A percentile compares a stretch with the other conserved stretches of the same genome.
phyloP scores from a whole-genome alignment of 1,140 invertebrate species.

The Camponotus pennsylvanicus region DNA sequence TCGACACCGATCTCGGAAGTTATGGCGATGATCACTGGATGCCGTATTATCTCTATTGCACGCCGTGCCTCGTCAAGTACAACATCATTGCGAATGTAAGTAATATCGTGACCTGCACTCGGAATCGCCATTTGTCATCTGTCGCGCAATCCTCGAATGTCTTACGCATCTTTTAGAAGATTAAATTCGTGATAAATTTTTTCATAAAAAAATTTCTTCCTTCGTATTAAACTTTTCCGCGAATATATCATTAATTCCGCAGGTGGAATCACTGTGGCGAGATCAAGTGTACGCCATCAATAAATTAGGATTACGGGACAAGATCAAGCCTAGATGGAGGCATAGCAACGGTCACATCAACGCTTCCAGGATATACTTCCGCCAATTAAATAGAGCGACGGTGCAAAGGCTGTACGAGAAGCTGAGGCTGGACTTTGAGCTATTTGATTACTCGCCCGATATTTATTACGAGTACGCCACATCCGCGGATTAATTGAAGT shows the following conservation, averaged over 20 bases:
- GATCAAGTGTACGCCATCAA: constrained; percentile 86
- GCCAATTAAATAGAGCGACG: constrained; percentile 82
- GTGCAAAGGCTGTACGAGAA: constrained; percentile 85
- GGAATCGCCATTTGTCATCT: not conserved
- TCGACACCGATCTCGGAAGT: constrained; percentile 79
- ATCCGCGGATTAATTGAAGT: not conserved
- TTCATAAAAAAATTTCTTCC: not conserved
- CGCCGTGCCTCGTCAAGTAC: constrained; percentile 83
- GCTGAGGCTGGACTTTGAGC: constrained; percentile 87
- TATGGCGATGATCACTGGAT: constrained; percentile 86
- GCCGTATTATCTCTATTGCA: constrained; percentile 84
- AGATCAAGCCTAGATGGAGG: constrained; percentile 83
- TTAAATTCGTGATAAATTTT: not conserved
- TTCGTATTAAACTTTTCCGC: not conserved
- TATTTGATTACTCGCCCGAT: constrained; percentile 86
- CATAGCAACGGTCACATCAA: constrained; percentile 74
- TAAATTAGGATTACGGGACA: constrained; percentile 75
- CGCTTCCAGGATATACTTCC: constrained; percentile 83
- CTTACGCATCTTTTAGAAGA: not conserved
- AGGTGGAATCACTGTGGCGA: constrained; percentile 87
- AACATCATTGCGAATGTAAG: constrained; percentile 88
- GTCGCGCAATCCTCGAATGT: not conserved
- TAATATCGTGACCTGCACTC: not conserved
- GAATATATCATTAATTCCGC: constrained; percentile 1
- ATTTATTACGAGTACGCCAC: constrained; percentile 81